A percentile compares a stretch with the other conserved stretches of the same genome.
phyloP scores from a whole-genome alignment of 2,113 vertebrate genomes.

The Parus major region DNA sequence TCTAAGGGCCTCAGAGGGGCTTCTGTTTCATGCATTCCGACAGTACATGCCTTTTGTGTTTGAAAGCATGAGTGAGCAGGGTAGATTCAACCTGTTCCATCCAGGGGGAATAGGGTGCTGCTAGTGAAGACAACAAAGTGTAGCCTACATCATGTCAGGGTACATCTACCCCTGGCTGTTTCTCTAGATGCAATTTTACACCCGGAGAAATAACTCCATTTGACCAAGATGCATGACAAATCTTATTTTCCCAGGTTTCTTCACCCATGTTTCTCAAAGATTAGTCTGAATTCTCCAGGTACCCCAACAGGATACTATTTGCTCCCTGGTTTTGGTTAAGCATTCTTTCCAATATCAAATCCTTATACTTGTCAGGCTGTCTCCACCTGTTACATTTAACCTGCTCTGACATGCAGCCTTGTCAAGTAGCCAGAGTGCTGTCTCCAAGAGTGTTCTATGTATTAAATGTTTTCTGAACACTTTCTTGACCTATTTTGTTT shows the following conservation, averaged over 20 bases:
- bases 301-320: not conserved
- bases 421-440: not conserved
- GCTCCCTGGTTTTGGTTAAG: not conserved
- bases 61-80: not conserved
- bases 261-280: not conserved
- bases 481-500: not conserved
- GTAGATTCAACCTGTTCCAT: not conserved
- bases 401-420: not conserved
- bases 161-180: not conserved
- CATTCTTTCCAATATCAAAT: not conserved
- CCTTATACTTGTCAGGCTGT: not conserved
- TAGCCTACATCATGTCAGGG: not conserved
- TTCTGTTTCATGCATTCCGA: too few relatives aligned
- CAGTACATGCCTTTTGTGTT: not conserved
- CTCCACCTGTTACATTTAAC: not conserved
- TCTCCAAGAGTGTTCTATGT: not conserved
- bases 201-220: not conserved
- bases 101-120: not conserved
- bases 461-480: not conserved
- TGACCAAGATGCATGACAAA: rapidly evolving
- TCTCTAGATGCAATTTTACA: not conserved
- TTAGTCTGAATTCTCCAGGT: not conserved
- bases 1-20: too few relatives aligned
- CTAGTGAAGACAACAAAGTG: not conserved
- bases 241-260: not conserved